Percentiles rank a stretch among this genome's conserved stretches.
Conservation (phyloP, 2,888 invertebrate species). For the Protophormia terraenovae region DNA sequence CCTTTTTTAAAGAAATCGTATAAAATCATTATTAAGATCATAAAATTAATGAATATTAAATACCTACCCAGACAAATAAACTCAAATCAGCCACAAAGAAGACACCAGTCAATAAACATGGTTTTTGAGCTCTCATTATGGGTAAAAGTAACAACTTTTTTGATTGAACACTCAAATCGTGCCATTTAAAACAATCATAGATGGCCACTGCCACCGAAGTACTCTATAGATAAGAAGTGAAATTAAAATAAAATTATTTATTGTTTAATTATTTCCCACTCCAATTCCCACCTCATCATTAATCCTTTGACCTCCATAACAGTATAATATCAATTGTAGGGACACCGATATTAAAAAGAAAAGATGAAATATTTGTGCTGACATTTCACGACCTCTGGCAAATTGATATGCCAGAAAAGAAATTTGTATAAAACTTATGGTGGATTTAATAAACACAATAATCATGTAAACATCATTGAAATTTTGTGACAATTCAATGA, state of each 20-base stretch:
- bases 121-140: slow-evolving; percentile 46
- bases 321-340: slow-evolving; percentile 65
- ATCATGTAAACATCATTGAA: slow-evolving; percentile 48
- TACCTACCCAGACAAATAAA: slow-evolving; percentile 53
- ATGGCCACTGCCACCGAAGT: slow-evolving; percentile 1
- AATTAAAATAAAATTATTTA: no score
- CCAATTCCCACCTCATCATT: slow-evolving; percentile 54
- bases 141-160: slow-evolving; percentile 44
- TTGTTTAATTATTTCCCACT: no score
- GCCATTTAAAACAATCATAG: slow-evolving; percentile 40
- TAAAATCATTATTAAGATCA: not conserved
- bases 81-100: slow-evolving; percentile 53
- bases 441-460: slow-evolving; percentile 59
- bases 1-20: no score
- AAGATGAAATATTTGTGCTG: slow-evolving; percentile 42
- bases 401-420: slow-evolving; percentile 63
- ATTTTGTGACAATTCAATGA: slow-evolving; percentile 18
- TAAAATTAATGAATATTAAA: not conserved
- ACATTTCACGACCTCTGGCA: slow-evolving; percentile 35
- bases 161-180: not conserved
- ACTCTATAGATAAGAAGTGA: slow-evolving; percentile 31
- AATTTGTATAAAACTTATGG: slow-evolving; percentile 57
- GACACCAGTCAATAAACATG: slow-evolving; percentile 47
- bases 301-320: slow-evolving; percentile 63
- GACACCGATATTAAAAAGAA: slow-evolving; percentile 46